Percentiles rank a stretch among this genome's conserved stretches.
phyloP scores from a whole-genome alignment of 2,797 vertebrate genomes.

The Crocidura indochinensis region DNA sequence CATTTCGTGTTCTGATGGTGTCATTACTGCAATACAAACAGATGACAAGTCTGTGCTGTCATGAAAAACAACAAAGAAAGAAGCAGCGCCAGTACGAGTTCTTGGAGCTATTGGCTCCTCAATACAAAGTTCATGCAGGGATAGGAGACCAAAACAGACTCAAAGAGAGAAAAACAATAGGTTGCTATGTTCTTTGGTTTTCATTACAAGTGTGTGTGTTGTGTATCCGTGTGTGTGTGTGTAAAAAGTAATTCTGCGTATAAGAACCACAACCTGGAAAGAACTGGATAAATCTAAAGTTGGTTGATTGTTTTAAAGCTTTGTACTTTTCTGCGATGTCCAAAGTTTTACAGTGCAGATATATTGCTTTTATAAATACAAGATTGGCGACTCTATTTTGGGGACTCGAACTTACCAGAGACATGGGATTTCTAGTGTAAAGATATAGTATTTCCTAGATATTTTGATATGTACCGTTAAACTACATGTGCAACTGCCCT shows the following conservation, averaged over 20 bases:
- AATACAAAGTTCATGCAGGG: not conserved
- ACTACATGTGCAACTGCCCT: constrained; percentile 2
- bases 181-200: constrained; percentile 59
- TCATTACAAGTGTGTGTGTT: constrained; percentile 2
- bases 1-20: constrained; percentile 75
- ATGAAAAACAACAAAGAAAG: constrained; percentile 22
- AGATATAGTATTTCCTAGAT: constrained; percentile 46
- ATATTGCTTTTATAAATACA: constrained; percentile 39
- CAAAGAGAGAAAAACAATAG: constrained; percentile 29
- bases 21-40: constrained; percentile 79
- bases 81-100: constrained; percentile 41
- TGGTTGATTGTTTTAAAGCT: not conserved
- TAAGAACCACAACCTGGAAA: constrained; percentile 63
- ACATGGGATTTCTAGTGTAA: constrained; percentile 24
- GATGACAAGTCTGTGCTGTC: constrained; percentile 72
- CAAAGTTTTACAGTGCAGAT: constrained; percentile 32
- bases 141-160: constrained; percentile 49
- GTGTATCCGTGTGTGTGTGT: too few relatives aligned
- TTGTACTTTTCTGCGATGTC: constrained; percentile 40
- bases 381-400: not conserved
- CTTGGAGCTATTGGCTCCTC: constrained; percentile 60
- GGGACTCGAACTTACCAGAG: constrained; percentile 24
- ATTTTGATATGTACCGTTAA: constrained; percentile 53
- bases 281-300: not conserved
- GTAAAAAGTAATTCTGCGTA: constrained; percentile 60